Evolutionary conservation across 2,888 invertebrate species (phyloP).

Genomic region (Hylaea fasciaria): DNA sequence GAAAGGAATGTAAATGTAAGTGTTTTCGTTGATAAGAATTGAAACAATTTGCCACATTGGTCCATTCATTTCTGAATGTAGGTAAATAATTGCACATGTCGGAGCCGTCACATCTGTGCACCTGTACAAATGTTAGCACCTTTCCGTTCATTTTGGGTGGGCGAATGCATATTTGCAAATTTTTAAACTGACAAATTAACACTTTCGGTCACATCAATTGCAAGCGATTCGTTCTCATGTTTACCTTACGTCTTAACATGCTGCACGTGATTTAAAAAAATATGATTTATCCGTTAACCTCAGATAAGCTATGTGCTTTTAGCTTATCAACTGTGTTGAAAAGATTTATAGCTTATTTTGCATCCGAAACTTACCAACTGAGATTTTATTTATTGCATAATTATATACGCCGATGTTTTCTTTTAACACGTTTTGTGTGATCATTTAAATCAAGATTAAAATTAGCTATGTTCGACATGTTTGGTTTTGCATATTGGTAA

Average conservation of each 20-base stretch:
- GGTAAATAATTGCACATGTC: slow-evolving; percentile 70
- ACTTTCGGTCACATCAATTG: slow-evolving; percentile 66
- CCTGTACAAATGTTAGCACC: slow-evolving; percentile 69
- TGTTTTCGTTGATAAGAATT: slow-evolving; percentile 7
- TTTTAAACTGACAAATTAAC: slow-evolving; percentile 72
- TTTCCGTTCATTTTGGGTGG: slow-evolving; percentile 61
- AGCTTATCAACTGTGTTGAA: slow-evolving; percentile 50
- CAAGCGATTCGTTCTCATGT: slow-evolving; percentile 60
- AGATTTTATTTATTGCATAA: slow-evolving; percentile 58
- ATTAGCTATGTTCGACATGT: slow-evolving; percentile 28
- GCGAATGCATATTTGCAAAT: slow-evolving; percentile 75
- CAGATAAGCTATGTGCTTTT: slow-evolving; percentile 53
- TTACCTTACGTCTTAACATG: slow-evolving; percentile 52
- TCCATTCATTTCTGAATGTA: slow-evolving; percentile 46
- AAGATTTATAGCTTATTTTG: slow-evolving; percentile 53
- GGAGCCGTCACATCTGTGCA: slow-evolving; percentile 57
- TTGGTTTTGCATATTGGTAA: slow-evolving; percentile 29
- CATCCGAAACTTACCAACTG: slow-evolving; percentile 37
- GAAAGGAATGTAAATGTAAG: background rate
- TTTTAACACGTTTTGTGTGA: slow-evolving; percentile 31
- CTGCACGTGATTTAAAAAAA: slow-evolving; percentile 43
- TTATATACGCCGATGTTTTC: slow-evolving; percentile 33
- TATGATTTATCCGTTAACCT: slow-evolving; percentile 51
- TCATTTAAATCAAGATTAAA: slow-evolving; percentile 35
- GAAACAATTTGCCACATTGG: slow-evolving; percentile 22